phyloP scores from a whole-genome alignment of 2,797 vertebrate species.

The Sebastes iracundus region DNA sequence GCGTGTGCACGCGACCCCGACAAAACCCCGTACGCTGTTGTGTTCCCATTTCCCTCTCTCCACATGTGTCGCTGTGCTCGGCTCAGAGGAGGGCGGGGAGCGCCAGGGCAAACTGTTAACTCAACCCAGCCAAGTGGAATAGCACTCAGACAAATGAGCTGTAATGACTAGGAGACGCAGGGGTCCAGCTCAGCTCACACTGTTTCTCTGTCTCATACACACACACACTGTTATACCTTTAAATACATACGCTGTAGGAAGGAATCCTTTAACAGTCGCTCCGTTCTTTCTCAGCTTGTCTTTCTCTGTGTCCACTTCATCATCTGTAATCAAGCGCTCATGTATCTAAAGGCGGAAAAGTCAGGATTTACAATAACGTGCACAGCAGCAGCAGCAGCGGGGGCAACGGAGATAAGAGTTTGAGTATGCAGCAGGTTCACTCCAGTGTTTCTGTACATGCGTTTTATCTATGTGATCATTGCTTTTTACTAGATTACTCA shows the following conservation, averaged over 20 bases:
- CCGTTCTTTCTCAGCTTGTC: background rate
- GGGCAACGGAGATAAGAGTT: background rate
- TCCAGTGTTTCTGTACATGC: background rate
- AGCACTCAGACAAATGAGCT: conserved; percentile 80
- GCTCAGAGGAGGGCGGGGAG: conserved; percentile 59
- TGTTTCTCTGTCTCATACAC: conserved; percentile 43
- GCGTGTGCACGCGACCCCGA: background rate
- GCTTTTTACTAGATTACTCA: conserved; percentile 2
- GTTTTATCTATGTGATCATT: conserved; percentile 9
- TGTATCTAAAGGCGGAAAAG: background rate
- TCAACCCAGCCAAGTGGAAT: conserved; percentile 78
- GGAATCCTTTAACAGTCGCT: conserved; percentile 35
- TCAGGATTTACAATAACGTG: background rate
- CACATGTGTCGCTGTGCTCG: conserved; percentile 53
- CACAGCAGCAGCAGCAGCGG: background rate
- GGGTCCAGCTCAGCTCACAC: conserved; percentile 61
- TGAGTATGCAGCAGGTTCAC: background rate
- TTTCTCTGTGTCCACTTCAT: conserved; percentile 42
- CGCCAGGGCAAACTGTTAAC: conserved; percentile 74
- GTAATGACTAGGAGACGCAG: conserved; percentile 73
- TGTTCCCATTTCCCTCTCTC: conserved; percentile 41
- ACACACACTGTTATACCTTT: conserved; percentile 42
- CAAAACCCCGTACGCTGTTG: conserved; percentile 14
- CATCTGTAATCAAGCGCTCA: conserved; percentile 27
- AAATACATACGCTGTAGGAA: conserved; percentile 29